These are phyloP conservation scores for Neoseiulus cucumeris DNA, from an alignment of 1,140 invertebrate genomes.

Conservation along the genomic window DNA sequence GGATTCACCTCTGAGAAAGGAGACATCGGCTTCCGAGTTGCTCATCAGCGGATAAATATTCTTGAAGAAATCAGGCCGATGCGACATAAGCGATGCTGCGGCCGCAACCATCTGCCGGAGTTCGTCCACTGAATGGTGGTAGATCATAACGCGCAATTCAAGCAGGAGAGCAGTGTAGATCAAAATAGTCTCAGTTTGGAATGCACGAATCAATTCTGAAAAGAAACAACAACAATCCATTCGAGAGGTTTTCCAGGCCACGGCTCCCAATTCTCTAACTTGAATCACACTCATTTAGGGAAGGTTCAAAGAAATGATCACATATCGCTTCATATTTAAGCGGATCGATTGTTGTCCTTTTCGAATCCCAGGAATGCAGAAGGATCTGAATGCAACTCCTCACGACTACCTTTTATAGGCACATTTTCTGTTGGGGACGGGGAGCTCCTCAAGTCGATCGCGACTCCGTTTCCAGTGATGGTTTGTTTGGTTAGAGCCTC, in stretches of 20 bases:
- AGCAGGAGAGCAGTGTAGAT: background rate
- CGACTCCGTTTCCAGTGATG: background rate
- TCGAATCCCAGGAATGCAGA: no score
- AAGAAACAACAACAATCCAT: background rate
- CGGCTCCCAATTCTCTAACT: no score
- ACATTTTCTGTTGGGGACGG: background rate
- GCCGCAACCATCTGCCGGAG: background rate
- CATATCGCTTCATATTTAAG: no score
- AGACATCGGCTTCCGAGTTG: background rate
- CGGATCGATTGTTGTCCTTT: no score
- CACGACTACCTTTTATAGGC: conserved; percentile 1
- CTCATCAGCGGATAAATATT: background rate
- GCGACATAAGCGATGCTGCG: background rate
- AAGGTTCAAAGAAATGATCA: no score
- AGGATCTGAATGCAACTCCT: no score
- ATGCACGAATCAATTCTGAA: background rate
- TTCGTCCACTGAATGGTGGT: background rate
- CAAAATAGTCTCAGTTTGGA: background rate
- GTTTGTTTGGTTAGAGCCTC: background rate
- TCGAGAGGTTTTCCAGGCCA: no score
- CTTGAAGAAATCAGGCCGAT: background rate
- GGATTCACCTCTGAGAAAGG: background rate
- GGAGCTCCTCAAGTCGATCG: background rate
- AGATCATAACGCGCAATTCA: background rate
- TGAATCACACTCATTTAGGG: no score